Percentiles rank a stretch among this genome's conserved stretches.
phyloP scores from a whole-genome alignment of 1,140 invertebrate species.

The Drosophila leontia region DNA sequence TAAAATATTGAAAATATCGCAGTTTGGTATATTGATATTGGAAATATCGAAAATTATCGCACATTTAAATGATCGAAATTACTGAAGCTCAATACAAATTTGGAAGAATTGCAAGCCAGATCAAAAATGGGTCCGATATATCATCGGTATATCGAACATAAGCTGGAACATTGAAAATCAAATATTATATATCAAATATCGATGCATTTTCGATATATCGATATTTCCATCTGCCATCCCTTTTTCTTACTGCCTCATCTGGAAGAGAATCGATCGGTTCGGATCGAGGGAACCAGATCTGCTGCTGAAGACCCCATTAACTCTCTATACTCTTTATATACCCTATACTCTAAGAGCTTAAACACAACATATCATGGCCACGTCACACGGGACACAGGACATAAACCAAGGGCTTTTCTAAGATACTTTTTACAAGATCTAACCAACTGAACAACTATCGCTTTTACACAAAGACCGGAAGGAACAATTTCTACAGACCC shows the following conservation, averaged over 20 bases:
- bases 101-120: neutral
- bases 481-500: slow-evolving; percentile 35
- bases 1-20: neutral
- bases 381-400: slow-evolving; percentile 27
- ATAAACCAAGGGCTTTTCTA: slow-evolving; percentile 64
- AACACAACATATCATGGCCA: slow-evolving; percentile 64
- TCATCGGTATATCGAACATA: neutral
- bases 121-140: neutral
- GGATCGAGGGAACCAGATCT: slow-evolving; percentile 41
- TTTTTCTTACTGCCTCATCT: slow-evolving; percentile 45
- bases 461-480: slow-evolving; percentile 51
- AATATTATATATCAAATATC: neutral
- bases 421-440: slow-evolving; percentile 71
- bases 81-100: neutral
- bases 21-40: slow-evolving; percentile 1
- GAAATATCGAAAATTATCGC: neutral
- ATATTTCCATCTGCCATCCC: neutral
- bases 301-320: slow-evolving; percentile 31
- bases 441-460: slow-evolving; percentile 41
- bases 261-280: slow-evolving; percentile 44
- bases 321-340: slow-evolving; percentile 14
- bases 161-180: neutral
- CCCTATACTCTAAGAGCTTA: slow-evolving; percentile 70
- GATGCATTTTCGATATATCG: neutral
- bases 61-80: neutral